Evolutionary conservation across 2,113 vertebrate species (phyloP).

Genomic region (Myxocyprinus asiaticus): DNA sequence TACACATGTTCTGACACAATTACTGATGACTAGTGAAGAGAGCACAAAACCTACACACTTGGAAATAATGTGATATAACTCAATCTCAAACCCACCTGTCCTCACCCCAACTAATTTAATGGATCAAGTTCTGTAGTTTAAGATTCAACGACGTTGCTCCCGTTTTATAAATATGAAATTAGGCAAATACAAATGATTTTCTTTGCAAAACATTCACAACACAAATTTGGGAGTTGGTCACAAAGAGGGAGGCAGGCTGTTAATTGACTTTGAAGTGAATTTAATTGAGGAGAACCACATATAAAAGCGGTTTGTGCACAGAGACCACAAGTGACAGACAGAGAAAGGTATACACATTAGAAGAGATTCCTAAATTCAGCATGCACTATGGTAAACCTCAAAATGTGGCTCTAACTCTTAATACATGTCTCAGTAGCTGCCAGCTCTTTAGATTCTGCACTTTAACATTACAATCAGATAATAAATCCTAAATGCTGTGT

Average conservation of each 20-base stretch:
- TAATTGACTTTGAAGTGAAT: constrained; percentile 61
- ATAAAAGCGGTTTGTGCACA: not conserved
- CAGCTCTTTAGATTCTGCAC: not conserved
- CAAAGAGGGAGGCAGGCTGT: constrained; percentile 50
- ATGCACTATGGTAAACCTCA: constrained; percentile 57
- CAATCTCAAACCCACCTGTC: constrained; percentile 34
- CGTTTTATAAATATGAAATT: too few relatives aligned
- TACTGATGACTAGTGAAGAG: not conserved
- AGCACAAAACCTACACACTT: not conserved
- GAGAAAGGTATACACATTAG: constrained; percentile 64
- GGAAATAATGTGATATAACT: not conserved
- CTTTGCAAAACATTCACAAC: constrained; percentile 9
- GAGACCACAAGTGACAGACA: constrained; percentile 49
- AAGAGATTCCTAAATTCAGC: constrained; percentile 57
- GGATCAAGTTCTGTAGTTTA: too few relatives aligned
- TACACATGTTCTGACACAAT: constrained; percentile 2
- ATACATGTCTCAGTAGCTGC: not conserved
- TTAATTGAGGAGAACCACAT: constrained; percentile 47
- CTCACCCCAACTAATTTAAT: too few relatives aligned
- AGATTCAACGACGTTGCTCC: too few relatives aligned
- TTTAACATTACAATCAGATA: not conserved
- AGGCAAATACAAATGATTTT: not conserved
- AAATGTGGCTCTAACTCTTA: constrained; percentile 25
- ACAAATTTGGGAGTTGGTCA: not conserved
- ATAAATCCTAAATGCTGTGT: not conserved